phyloP scores from a whole-genome alignment of 2,113 vertebrate genomes.

The Chloropsis cyanopogon region DNA sequence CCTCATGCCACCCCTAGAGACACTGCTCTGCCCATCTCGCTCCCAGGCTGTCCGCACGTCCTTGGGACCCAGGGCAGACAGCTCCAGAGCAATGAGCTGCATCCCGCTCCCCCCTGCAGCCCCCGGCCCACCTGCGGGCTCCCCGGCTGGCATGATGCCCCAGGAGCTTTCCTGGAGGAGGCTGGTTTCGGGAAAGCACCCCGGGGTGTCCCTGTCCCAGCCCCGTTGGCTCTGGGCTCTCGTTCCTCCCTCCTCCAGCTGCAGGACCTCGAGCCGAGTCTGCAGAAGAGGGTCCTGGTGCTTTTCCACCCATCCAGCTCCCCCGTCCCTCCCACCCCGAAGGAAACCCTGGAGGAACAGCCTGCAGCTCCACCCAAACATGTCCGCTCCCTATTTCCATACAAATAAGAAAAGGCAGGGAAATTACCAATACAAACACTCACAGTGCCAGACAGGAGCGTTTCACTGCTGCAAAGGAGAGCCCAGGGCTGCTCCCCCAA shows the following conservation, averaged over 20 bases:
- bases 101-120: not conserved
- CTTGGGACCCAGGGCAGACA: fast-evolving
- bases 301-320: not conserved
- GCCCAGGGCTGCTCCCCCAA: fast-evolving
- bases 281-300: not conserved
- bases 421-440: not conserved
- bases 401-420: not conserved
- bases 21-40: not conserved
- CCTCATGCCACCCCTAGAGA: not conserved
- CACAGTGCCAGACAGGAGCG: not conserved
- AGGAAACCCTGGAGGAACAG: not conserved
- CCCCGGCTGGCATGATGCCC: not conserved
- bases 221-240: not conserved
- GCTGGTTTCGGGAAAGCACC: not conserved
- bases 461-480: not conserved
- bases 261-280: not conserved
- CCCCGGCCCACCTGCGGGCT: not conserved
- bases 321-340: not conserved
- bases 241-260: not conserved
- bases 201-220: not conserved
- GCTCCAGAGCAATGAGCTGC: fast-evolving
- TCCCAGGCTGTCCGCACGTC: not conserved
- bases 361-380: not conserved
- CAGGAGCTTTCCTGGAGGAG: fast-evolving
- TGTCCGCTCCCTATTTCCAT: not conserved